Percentiles rank a stretch among this genome's conserved stretches.
phyloP scores from a whole-genome alignment of 2,113 vertebrate genomes.

The Microtus oregoni region DNA sequence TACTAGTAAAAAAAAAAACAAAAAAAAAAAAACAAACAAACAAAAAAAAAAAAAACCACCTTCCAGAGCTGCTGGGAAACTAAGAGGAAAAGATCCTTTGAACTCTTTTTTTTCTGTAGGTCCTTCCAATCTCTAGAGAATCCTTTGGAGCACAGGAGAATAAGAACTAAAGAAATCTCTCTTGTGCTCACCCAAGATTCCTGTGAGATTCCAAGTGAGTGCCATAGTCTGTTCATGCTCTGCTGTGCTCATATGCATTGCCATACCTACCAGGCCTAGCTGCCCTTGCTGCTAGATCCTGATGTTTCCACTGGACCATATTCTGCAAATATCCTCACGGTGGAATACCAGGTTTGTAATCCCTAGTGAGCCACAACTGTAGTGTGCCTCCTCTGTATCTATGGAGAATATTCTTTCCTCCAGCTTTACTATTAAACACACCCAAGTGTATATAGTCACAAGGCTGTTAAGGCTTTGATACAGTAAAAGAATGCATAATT shows the following conservation, averaged over 20 bases:
- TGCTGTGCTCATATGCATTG: background rate
- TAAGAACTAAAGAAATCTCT: conserved; percentile 15
- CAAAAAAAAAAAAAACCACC: background rate
- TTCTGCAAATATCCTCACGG: background rate
- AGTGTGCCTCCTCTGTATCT: background rate
- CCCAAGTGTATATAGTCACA: background rate
- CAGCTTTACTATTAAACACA: conserved; percentile 11
- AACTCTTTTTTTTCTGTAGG: background rate
- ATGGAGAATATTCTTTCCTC: background rate
- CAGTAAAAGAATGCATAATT: background rate
- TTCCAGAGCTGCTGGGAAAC: background rate
- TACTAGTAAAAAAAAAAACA: conserved; percentile 29
- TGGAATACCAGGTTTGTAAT: background rate
- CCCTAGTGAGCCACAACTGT: background rate
- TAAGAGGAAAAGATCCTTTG: conserved; percentile 9
- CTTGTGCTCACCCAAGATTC: background rate
- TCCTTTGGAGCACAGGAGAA: background rate
- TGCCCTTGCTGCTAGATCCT: conserved; percentile 23
- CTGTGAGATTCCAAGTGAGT: background rate
- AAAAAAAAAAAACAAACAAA: too few species aligned
- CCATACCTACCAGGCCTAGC: background rate
- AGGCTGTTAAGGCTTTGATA: conserved; percentile 19
- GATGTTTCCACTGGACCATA: background rate
- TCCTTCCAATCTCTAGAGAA: background rate
- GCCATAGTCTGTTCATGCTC: background rate